A percentile compares a stretch with the other conserved stretches of the same genome.
Conservation (phyloP, 1,140 invertebrate genomes). For the Orchestia grillus region DNA sequence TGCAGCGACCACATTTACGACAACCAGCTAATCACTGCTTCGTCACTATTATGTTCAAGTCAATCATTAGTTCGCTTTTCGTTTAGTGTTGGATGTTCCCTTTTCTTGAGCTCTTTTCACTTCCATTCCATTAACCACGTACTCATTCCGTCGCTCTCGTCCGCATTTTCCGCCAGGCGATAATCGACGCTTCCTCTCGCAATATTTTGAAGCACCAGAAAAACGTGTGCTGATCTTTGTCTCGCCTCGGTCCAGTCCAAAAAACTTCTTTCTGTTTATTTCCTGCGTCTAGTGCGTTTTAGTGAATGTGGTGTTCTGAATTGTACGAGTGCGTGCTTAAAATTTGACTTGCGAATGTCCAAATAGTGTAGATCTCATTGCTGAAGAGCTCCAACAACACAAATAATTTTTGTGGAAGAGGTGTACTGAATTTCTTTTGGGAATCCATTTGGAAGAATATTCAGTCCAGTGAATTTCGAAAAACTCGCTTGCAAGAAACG, state of each 20-base stretch:
- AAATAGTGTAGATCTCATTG: neutral
- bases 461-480: neutral
- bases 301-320: neutral
- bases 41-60: neutral
- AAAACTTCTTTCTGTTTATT: neutral
- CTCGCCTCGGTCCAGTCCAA: neutral
- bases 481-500: neutral
- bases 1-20: neutral
- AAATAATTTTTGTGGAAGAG: too few species aligned
- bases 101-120: neutral
- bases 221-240: neutral
- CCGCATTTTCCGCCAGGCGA: neutral
- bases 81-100: neutral
- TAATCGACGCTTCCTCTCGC: neutral
- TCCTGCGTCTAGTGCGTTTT: neutral
- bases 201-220: neutral
- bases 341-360: neutral
- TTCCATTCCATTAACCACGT: neutral
- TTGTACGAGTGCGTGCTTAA: neutral
- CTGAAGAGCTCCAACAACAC: neutral
- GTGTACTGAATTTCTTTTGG: too few species aligned
- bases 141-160: neutral
- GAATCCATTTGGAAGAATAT: too few species aligned
- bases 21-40: neutral
- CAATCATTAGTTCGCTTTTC: neutral